Evolutionary conservation across 1,140 invertebrate species (phyloP).

Genomic region (Pseudomyrmex concolor): DNA sequence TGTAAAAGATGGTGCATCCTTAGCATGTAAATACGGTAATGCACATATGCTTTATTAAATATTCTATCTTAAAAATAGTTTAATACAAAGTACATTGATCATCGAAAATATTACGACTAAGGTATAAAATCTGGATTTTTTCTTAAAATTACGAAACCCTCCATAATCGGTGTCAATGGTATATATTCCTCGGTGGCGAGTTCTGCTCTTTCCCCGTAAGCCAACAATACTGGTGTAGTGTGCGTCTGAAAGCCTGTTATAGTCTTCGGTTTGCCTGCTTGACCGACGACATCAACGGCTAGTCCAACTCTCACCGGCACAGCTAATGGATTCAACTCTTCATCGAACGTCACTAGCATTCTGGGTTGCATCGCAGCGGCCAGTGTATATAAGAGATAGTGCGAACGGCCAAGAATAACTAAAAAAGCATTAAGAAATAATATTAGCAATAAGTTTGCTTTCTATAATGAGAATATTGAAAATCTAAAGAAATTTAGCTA

Average conservation of each 20-base stretch:
- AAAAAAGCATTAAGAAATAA: slow-evolving; percentile 75
- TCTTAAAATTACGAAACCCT: slow-evolving; percentile 99
- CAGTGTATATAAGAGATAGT: slow-evolving; percentile 98
- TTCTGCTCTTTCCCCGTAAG: slow-evolving; percentile 98
- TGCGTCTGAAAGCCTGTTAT: slow-evolving; percentile 99
- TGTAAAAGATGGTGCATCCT: slow-evolving; percentile 24
- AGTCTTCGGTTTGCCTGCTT: slow-evolving; percentile 99
- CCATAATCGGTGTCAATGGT: slow-evolving; percentile 97
- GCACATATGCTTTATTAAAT: slow-evolving; percentile 46
- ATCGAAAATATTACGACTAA: slow-evolving; percentile 66
- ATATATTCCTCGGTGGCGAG: slow-evolving; percentile 99
- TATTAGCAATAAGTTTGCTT: not conserved
- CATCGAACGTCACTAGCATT: slow-evolving; percentile 99
- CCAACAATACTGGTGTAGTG: slow-evolving; percentile 98
- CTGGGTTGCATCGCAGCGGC: slow-evolving; percentile 99
- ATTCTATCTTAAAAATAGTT: slow-evolving; percentile 56
- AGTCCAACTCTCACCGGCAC: slow-evolving; percentile 99
- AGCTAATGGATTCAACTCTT: slow-evolving; percentile 96
- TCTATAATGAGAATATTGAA: not conserved
- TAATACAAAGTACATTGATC: slow-evolving; percentile 45
- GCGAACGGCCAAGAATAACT: slow-evolving; percentile 98
- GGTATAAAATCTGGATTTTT: slow-evolving; percentile 93
- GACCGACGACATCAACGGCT: slow-evolving; percentile 99
- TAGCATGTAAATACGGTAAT: slow-evolving; percentile 22
- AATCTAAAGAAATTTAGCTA: too few species aligned